A percentile compares a stretch with the other conserved stretches of the same genome.
phyloP scores from a whole-genome alignment of 1,140 invertebrate genomes.

The Aphelenchoides fujianensis region DNA sequence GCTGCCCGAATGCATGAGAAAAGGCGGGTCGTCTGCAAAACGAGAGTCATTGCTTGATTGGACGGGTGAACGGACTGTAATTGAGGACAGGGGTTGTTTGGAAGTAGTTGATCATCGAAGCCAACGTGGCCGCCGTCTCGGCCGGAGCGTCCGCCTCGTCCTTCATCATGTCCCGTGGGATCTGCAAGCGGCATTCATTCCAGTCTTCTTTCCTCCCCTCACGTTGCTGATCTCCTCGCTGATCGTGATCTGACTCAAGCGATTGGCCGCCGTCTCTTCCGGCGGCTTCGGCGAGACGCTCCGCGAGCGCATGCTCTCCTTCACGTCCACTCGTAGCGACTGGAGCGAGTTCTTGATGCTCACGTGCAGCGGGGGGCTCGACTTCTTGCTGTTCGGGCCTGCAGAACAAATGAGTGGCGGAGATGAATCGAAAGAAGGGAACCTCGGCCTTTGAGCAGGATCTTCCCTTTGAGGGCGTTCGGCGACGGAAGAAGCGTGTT shows the following conservation, averaged over 20 bases:
- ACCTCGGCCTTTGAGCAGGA: conserved; percentile 26
- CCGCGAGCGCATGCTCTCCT: neutral
- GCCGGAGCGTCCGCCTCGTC: conserved; percentile 7
- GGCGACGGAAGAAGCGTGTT: conserved; percentile 18
- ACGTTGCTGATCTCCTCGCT: neutral
- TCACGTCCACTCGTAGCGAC: neutral
- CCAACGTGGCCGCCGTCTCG: conserved; percentile 18
- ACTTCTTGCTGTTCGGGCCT: neutral
- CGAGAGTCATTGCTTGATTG: neutral
- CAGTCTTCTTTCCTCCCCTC: too few species aligned
- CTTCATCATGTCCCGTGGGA: conserved; percentile 7
- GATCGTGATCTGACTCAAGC: neutral
- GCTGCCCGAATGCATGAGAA: conserved; percentile 34
- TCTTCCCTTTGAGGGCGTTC: conserved; percentile 20
- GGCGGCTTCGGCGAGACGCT: neutral
- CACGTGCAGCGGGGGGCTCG: neutral
- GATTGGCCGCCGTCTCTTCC: neutral
- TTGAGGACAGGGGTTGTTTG: conserved; percentile 33
- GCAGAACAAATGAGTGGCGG: too few species aligned
- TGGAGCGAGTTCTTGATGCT: neutral
- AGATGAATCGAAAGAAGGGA: neutral
- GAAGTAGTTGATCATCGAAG: conserved; percentile 38
- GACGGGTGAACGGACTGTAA: neutral
- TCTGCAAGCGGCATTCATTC: too few species aligned
- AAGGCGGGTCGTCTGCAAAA: conserved; percentile 39